Evolutionary conservation across 2,797 vertebrate genomes (phyloP), one percentile per base, ranked within the genome.

Genomic region (Channa striata): DNA sequence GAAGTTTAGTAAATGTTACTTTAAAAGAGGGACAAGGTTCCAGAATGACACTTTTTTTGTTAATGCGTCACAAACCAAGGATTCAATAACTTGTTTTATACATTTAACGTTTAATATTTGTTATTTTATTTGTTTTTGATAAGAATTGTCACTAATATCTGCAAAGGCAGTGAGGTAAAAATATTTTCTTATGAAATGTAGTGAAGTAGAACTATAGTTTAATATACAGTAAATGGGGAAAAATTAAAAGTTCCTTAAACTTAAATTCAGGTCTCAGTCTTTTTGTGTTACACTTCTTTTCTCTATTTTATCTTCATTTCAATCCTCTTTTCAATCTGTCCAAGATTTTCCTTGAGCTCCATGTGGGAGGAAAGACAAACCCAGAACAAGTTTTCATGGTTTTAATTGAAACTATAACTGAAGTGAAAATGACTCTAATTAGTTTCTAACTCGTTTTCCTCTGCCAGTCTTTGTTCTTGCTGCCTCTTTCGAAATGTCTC

Each of bases 391-490:
- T 50, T 68, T 51, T 49, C 6, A 13, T 2, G 2, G 2, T 64
- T 81, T 74, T 25, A 67, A 76, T 69, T 77, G 46, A 74, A 65
- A 72, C 58, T 50, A 66, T 20, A 68, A 67, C 20, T 40, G 6
- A 47, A 54, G 46, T 71, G 49, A 65, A 70, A 76, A 53, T 72
- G 30, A 23, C 51, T 75, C 11, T 72, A 72, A 85, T 77, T 82
- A 68, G 54, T 47, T 46, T 57, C 12, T 30, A 59, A 71, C 37
- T 64, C 21, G 50, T 37, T 10, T 40, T n/a, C 5, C 34, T 63
- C 40, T 13, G 2, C 43, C 34, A 17, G 16, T 39, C 5, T 50
- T 21, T 65, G 40, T 54, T 43, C 11, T 59, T 14, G 43, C 30
- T 34, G 13, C n/a, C 19, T 68, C 16, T 25, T 34, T 33, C 46